Base-by-base conservation (phyloP, 2,888 invertebrate genomes). In the Polymixis lichenea region DNA sequence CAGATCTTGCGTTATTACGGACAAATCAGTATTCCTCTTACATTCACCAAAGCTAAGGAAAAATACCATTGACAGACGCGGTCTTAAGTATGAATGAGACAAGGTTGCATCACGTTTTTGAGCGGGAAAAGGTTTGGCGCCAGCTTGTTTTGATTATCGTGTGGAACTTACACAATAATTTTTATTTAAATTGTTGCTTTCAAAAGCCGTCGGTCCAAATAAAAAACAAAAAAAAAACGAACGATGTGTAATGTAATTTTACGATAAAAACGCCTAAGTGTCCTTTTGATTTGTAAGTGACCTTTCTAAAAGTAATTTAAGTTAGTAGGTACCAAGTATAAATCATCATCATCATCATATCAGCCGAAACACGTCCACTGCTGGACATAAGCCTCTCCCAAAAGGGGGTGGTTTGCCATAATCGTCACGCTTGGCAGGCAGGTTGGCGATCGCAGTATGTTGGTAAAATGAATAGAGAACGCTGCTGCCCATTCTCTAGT, bases 21-120 rank as follows among this genome's bases (percentile, higher is more conserved):
- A 77, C 51, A 77, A 87, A 80, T 86, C 78, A 71, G 83, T 86
- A 85, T 87, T 87, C 80, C 58, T 61, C 61, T 68, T 55, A 75
- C 75, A 78, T 83, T 78, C 65, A 53, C 67, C 61, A 53, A 17
- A 68, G 38, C 65, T 38, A 32, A 71, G 66, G 74, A 76, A 75
- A 82, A 82, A 86, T 80, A 68, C 64, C 62, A 79, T 70, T 64
- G 65, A 72, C 58, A 72, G 56, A 43, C 25, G 22, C 5, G 1
- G 2, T 58, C 53, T 53, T 49, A 49, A 66, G 76, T 83, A 86
- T 83, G 17, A 69, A 83, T 72, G 1, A 71, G 78, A 68, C 77
- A 60, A 77, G 55, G 51, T 65, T 1, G 32, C 15, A n/a, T 4
- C 7, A 61, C 8, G 19, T 9, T 32, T 51, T 43, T 43, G 6